Base-by-base conservation (phyloP, 2,888 invertebrate species). In the Ennomos erosarius region DNA sequence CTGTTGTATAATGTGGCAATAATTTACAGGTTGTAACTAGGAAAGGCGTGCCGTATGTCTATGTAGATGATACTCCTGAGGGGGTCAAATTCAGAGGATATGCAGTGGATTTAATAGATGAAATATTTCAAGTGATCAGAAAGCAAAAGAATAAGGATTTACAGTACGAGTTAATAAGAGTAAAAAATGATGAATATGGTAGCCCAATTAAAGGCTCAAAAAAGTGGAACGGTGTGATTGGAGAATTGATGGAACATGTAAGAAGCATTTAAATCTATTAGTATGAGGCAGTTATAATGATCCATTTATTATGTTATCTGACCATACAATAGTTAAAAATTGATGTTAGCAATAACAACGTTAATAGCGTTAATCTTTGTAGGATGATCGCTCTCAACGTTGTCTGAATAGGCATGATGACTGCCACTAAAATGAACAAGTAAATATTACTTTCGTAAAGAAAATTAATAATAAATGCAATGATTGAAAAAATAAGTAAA, bases 71-170 rank as follows among this genome's bases (percentile, higher is more conserved):
- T 12, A 61, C 66, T 10, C 78, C 79, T 35, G 82, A 82, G 13
- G 84, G 81, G 1, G 74, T 73, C 3, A 88, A 93, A 10, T 96
- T 93, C 74, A 95, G 96, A 73, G 98, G 98, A 0, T 99, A 97
- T 79, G 96, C 97, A 4, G 94, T 98, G 51, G 99, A 99, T 81
- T 88, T 99, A 0, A 95, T 99, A 58, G 87, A 95, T 10, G 95
- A 94, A 62, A 95, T 99, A 56, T 94, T 91, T 61, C 62, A 82
- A 50, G 62, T 75, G 1, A 87, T 91, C n/a, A 81, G 6, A 26
- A 26, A 26, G 6, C 26, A 26, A 26, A 26, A 26, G 26, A 74
- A 82, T 11, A 47, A 65, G 8, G 75, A 82, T 95, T 38, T 93
- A 86, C 74, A 94, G 50, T 96, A 95, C 71, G 93, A 93, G 67